Evolutionary conservation across 2,888 invertebrate genomes (phyloP).

Genomic region (Drosophila suboccidentalis): DNA sequence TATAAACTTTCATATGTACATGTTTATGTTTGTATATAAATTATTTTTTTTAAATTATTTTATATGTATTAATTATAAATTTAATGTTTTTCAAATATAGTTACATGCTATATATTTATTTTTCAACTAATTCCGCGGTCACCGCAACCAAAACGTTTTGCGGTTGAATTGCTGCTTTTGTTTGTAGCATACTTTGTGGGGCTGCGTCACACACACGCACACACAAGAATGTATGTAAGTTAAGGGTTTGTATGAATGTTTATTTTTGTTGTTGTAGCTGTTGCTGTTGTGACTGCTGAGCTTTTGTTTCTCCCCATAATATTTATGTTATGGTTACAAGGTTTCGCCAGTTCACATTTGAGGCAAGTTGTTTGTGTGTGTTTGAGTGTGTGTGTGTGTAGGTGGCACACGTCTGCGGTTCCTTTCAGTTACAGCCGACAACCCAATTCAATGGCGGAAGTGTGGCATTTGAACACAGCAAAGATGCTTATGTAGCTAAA

Average conservation of each 20-base stretch:
- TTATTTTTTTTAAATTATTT: neutral
- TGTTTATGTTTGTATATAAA: too few relatives aligned
- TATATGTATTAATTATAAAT: neutral
- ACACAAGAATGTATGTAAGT: slow-evolving; percentile 18
- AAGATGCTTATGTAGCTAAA: slow-evolving; percentile 55
- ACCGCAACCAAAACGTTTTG: slow-evolving; percentile 61
- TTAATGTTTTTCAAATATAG: neutral
- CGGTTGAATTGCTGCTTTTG: slow-evolving; percentile 62
- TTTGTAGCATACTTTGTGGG: slow-evolving; percentile 52
- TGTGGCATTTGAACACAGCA: slow-evolving; percentile 31
- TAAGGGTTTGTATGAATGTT: slow-evolving; percentile 24
- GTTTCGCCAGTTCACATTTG: slow-evolving; percentile 56
- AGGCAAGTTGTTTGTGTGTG: slow-evolving; percentile 33
- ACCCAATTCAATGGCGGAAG: slow-evolving; percentile 41
- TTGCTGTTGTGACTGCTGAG: slow-evolving; percentile 30
- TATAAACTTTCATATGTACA: too few relatives aligned
- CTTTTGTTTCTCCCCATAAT: slow-evolving; percentile 60
- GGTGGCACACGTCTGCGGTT: slow-evolving; percentile 25
- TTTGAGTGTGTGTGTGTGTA: slow-evolving; percentile 23
- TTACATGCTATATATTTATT: slow-evolving; percentile 5
- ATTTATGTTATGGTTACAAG: slow-evolving; percentile 73
- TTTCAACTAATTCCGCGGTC: slow-evolving; percentile 53
- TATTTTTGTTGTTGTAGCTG: slow-evolving; percentile 13
- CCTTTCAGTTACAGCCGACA: slow-evolving; percentile 1
- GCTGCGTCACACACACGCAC: slow-evolving; percentile 9